Percentiles rank a stretch among this genome's conserved stretches.
Evolutionary conservation across 2,113 vertebrate species (phyloP).

Genomic region (Corythornis cristatus): DNA sequence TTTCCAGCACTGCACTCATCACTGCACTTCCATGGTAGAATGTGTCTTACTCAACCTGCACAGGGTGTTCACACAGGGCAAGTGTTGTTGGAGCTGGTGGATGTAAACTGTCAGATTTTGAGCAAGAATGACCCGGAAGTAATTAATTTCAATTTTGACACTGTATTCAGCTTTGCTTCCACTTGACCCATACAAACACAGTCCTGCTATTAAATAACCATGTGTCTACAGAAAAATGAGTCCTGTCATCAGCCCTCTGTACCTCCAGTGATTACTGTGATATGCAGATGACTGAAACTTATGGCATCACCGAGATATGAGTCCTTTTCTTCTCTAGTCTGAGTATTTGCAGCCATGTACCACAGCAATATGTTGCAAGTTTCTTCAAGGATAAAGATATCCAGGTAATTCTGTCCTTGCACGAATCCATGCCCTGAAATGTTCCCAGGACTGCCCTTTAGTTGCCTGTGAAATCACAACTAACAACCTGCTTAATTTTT

Average conservation of each 20-base stretch:
- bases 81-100: constrained; percentile 84
- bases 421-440: not conserved
- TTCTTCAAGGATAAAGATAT: constrained; percentile 78
- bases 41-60: constrained; percentile 84
- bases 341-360: constrained; percentile 86
- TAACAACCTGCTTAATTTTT: not conserved
- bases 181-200: constrained; percentile 87
- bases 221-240: constrained; percentile 85
- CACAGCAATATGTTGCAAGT: constrained; percentile 85
- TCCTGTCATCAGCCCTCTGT: constrained; percentile 87
- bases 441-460: not conserved
- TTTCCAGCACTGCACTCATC: constrained; percentile 86
- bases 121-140: constrained; percentile 78
- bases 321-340: constrained; percentile 76
- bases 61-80: constrained; percentile 84
- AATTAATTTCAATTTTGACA: constrained; percentile 85
- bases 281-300: constrained; percentile 87
- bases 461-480: not conserved
- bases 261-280: constrained; percentile 90
- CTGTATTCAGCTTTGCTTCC: constrained; percentile 83
- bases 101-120: constrained; percentile 83
- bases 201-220: constrained; percentile 81
- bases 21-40: constrained; percentile 87
- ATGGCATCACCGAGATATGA: constrained; percentile 79
- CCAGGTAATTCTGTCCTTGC: not conserved